These are phyloP conservation scores for Myanophis thanlyinensis DNA, from an alignment of 2,113 vertebrate genomes.

Conservation along the genomic window DNA sequence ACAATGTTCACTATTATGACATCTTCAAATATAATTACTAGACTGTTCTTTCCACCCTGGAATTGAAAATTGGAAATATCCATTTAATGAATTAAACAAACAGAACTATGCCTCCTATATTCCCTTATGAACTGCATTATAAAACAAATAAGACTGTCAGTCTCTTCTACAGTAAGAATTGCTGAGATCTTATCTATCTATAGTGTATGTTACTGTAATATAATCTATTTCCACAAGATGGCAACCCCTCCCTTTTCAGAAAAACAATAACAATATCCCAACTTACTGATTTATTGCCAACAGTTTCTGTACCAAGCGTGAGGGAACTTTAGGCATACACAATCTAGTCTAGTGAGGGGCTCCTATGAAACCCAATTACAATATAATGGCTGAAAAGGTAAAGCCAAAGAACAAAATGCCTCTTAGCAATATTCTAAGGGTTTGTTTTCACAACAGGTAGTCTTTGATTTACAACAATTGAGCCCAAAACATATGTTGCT, in stretches of 20 bases:
- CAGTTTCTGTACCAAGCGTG: not conserved
- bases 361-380: not conserved
- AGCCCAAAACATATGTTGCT: not conserved
- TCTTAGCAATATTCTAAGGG: not conserved
- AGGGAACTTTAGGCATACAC: not conserved
- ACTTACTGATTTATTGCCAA: not conserved
- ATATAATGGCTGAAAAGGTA: not conserved
- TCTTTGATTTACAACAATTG: not conserved
- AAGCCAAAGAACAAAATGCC: not conserved
- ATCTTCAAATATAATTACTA: not conserved
- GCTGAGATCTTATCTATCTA: not conserved
- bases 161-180: conserved; percentile 3
- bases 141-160: not conserved
- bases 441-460: not conserved
- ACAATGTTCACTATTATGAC: not conserved
- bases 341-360: not conserved
- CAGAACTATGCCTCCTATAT: not conserved
- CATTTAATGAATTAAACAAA: not conserved
- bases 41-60: not conserved
- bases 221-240: conserved; percentile 62
- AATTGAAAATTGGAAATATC: not conserved
- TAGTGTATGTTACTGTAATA: not conserved
- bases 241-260: conserved; percentile 48
- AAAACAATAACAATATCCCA: not conserved
- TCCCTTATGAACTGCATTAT: not conserved